phyloP scores from a whole-genome alignment of 2,888 invertebrate genomes.

The Willowsia nigromaculata region DNA sequence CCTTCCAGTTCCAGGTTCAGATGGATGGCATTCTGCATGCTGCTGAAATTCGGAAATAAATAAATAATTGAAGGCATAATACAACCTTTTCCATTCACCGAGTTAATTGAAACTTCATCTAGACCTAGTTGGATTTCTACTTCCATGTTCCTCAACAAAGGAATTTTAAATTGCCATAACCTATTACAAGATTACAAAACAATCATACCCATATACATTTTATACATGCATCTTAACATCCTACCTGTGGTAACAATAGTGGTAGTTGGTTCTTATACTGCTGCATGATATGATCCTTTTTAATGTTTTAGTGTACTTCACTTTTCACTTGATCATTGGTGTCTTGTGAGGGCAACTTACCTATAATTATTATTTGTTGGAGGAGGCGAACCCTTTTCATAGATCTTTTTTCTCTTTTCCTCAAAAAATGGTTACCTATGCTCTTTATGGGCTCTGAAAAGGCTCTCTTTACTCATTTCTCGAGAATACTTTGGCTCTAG shows the following conservation, averaged over 20 bases:
- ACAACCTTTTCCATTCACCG: neutral
- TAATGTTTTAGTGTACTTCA: neutral
- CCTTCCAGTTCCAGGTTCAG: neutral
- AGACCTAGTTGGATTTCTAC: too few species aligned
- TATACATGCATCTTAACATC: too few species aligned
- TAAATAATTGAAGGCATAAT: too few species aligned
- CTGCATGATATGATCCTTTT: neutral
- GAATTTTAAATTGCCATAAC: too few species aligned
- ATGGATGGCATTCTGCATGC: too few species aligned
- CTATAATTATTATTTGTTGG: neutral
- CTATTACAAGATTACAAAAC: neutral
- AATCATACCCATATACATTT: neutral
- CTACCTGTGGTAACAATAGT: too few species aligned
- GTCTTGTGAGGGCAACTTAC: slow-evolving; percentile 4
- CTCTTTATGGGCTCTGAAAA: neutral
- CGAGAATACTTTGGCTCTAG: neutral
- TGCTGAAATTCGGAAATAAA: too few species aligned
- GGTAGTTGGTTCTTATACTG: too few species aligned
- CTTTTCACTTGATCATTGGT: neutral
- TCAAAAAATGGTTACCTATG: neutral
- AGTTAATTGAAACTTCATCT: slow-evolving; percentile 14
- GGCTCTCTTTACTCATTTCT: slow-evolving; percentile 11
- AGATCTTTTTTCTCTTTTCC: neutral
- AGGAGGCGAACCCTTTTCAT: slow-evolving; percentile 10
- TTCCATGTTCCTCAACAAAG: too few species aligned